A percentile compares a stretch with the other conserved stretches of the same genome.
phyloP scores from a whole-genome alignment of 1,140 invertebrate genomes.

The Zaprionus kolodkinae region DNA sequence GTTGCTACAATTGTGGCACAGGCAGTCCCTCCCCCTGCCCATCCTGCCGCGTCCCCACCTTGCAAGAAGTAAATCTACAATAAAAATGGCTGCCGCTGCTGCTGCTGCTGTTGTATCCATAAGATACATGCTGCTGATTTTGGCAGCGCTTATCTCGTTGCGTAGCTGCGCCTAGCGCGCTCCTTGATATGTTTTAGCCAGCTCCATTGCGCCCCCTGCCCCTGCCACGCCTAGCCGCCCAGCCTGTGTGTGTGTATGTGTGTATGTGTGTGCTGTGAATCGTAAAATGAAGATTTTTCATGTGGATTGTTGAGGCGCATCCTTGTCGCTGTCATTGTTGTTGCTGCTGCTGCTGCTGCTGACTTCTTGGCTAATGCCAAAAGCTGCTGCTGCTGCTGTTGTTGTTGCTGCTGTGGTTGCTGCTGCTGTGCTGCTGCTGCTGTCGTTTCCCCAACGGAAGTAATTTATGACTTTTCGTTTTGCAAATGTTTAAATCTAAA shows the following conservation, averaged over 20 bases:
- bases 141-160: slow-evolving; percentile 74
- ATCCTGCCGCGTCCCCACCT: slow-evolving; percentile 24
- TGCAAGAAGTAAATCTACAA: slow-evolving; percentile 73
- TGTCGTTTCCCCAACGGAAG: slow-evolving; percentile 74
- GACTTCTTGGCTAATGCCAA: slow-evolving; percentile 58
- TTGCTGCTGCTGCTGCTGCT: slow-evolving; percentile 46
- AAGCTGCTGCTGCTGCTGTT: slow-evolving; percentile 38
- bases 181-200: slow-evolving; percentile 72
- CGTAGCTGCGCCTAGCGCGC: slow-evolving; percentile 58
- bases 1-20: slow-evolving; percentile 63
- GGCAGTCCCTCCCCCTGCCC: not conserved
- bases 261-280: slow-evolving; percentile 61
- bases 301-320: slow-evolving; percentile 75
- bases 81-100: slow-evolving; percentile 80
- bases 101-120: slow-evolving; percentile 72
- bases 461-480: slow-evolving; percentile 83
- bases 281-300: slow-evolving; percentile 83
- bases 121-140: slow-evolving; percentile 83
- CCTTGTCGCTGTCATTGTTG: slow-evolving; percentile 59
- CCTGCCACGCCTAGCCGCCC: too few species aligned
- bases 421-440: slow-evolving; percentile 34
- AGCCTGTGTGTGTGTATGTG: not conserved
- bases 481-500: slow-evolving; percentile 82
- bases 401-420: slow-evolving; percentile 17
- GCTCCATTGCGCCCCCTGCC: not conserved